phyloP scores from a whole-genome alignment of 2,888 invertebrate species.

The Synanthedon formicaeformis region DNA sequence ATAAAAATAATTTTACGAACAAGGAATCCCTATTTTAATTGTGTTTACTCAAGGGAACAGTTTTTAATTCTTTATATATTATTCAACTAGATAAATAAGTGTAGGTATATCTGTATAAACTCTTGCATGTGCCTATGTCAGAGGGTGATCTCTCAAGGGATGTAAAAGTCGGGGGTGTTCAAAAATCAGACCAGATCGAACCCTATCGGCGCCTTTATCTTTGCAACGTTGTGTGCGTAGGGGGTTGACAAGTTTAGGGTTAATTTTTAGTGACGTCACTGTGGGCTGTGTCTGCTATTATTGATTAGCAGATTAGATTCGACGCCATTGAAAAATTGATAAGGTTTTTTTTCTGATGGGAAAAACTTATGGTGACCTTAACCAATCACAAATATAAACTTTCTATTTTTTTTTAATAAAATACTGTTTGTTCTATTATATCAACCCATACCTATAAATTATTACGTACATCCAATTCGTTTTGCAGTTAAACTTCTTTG shows the following conservation, averaged over 20 bases:
- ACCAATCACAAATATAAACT: too few relatives aligned
- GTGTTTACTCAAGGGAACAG: background rate
- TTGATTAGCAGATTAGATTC: background rate
- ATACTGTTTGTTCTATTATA: too few relatives aligned
- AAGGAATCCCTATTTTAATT: too few relatives aligned
- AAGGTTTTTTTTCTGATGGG: too few relatives aligned
- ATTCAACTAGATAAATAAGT: background rate
- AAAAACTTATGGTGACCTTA: too few relatives aligned
- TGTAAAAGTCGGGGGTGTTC: slow-evolving; percentile 43
- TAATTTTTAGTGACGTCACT: background rate
- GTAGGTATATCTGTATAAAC: background rate
- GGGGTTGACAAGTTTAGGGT: slow-evolving; percentile 1
- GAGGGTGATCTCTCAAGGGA: slow-evolving; percentile 31
- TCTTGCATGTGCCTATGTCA: too few relatives aligned
- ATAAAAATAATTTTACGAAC: too few relatives aligned
- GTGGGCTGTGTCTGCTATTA: background rate
- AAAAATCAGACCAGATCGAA: slow-evolving; percentile 42
- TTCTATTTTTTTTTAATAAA: too few relatives aligned
- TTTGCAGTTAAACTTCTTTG: too few relatives aligned
- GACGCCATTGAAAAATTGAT: background rate
- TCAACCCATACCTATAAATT: too few relatives aligned
- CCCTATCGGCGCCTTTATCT: slow-evolving; percentile 18
- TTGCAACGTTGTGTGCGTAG: slow-evolving; percentile 8
- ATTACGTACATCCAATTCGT: too few relatives aligned
- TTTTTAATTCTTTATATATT: background rate